Evolutionary conservation across 2,113 vertebrate species (phyloP).

Genomic region (Lampris incognitus): DNA sequence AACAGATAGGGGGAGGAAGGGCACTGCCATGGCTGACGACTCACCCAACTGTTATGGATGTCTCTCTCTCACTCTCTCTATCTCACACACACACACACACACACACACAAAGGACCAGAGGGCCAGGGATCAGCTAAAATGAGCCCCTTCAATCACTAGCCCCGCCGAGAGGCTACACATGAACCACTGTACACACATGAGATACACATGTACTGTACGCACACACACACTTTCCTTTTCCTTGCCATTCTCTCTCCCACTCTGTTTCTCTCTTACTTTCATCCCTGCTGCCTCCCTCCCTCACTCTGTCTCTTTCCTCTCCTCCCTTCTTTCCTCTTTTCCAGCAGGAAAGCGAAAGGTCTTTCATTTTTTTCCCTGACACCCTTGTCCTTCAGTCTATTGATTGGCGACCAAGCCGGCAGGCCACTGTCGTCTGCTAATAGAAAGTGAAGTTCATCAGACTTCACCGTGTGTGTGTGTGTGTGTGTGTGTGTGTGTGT

Average conservation of each 20-base stretch:
- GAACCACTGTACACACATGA: background rate
- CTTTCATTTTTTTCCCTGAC: conserved; percentile 80
- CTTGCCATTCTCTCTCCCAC: background rate
- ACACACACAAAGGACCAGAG: conserved; percentile 5
- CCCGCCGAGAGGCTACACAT: conserved; percentile 34
- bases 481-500: conserved; percentile 21
- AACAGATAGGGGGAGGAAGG: conserved; percentile 27
- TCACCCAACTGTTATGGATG: conserved; percentile 8
- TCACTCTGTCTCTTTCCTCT: background rate
- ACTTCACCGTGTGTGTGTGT: conserved; percentile 29
- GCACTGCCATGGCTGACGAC: conserved; percentile 47
- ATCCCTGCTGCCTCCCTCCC: background rate
- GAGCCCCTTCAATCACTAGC: conserved; percentile 62
- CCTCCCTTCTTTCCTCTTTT: conserved; percentile 41
- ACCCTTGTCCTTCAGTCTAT: conserved; percentile 84
- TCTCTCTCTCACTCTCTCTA: no score
- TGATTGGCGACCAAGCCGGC: conserved; percentile 75
- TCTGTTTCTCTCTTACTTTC: conserved; percentile 24
- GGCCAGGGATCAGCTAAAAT: conserved; percentile 35
- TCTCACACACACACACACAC: conserved; percentile 1
- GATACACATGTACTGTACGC: background rate
- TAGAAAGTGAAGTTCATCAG: conserved; percentile 85
- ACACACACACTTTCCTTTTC: background rate
- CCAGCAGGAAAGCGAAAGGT: conserved; percentile 65
- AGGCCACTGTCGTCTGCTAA: conserved; percentile 76